Conservation (phyloP, 2,113 vertebrate genomes). For the Fukomys damarensis region DNA sequence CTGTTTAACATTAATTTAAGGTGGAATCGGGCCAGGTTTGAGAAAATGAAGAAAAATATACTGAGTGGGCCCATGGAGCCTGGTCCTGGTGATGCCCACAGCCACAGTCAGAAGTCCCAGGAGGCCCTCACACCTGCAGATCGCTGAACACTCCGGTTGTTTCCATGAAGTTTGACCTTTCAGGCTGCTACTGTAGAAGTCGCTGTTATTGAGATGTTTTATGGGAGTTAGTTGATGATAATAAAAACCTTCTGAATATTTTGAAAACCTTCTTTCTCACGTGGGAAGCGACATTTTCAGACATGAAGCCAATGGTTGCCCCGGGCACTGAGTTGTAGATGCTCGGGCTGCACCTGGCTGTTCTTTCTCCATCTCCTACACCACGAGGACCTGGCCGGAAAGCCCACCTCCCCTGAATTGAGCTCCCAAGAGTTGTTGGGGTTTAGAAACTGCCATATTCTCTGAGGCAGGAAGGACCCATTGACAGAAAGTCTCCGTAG, state of each 20-base stretch:
- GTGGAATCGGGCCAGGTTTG: conserved; percentile 63
- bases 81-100: neutral
- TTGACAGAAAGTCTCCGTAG: neutral
- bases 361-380: accelerated
- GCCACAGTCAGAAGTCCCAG: neutral
- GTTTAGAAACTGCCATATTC: neutral
- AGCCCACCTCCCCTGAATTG: accelerated
- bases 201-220: neutral
- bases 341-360: neutral
- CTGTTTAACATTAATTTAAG: conserved; percentile 74
- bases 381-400: neutral
- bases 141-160: accelerated
- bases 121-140: neutral
- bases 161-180: neutral
- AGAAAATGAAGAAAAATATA: conserved; percentile 63
- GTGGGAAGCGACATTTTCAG: neutral
- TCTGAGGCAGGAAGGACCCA: neutral
- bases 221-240: neutral
- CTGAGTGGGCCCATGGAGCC: neutral
- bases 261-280: neutral
- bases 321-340: accelerated
- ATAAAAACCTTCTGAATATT: neutral
- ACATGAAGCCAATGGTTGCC: neutral
- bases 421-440: too few relatives aligned
- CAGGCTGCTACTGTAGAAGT: neutral